Conservation (phyloP, 2,797 vertebrate genomes). For the Hyperoplus immaculatus region DNA sequence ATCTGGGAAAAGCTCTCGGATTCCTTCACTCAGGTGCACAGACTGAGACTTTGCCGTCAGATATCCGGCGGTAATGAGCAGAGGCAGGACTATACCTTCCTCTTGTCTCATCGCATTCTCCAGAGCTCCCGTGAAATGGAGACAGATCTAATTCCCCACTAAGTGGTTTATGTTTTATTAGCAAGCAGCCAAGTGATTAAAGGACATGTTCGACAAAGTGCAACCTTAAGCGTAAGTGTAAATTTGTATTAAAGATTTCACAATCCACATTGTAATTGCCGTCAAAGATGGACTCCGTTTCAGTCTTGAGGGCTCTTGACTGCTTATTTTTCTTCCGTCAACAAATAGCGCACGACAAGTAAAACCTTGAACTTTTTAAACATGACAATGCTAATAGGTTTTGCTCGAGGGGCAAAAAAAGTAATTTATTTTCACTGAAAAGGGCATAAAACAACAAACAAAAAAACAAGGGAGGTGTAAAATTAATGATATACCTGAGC, state of each 20-base stretch:
- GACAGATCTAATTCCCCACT: conserved; percentile 79
- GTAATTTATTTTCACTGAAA: conserved; percentile 62
- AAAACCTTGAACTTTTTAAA: conserved; percentile 55
- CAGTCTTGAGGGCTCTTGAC: conserved; percentile 24
- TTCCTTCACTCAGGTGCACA: conserved; percentile 76
- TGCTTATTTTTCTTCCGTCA: conserved; percentile 47
- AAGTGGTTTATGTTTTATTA: conserved; percentile 86
- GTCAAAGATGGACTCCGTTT: conserved; percentile 59
- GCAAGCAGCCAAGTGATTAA: conserved; percentile 78
- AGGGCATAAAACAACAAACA: conserved; percentile 57
- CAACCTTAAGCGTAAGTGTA: conserved; percentile 74
- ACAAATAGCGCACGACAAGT: conserved; percentile 65
- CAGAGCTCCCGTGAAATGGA: conserved; percentile 70
- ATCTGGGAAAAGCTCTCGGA: conserved; percentile 77
- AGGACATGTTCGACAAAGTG: conserved; percentile 74
- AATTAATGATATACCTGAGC: conserved; percentile 70
- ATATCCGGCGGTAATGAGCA: conserved; percentile 81
- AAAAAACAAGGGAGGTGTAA: conserved; percentile 55
- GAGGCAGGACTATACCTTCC: conserved; percentile 70
- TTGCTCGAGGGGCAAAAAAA: conserved; percentile 32
- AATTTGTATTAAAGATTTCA: conserved; percentile 76
- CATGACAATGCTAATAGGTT: conserved; percentile 48
- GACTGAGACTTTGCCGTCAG: conserved; percentile 72
- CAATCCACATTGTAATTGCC: conserved; percentile 74
- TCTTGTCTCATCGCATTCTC: conserved; percentile 69